Evolutionary conservation across 2,888 invertebrate genomes (phyloP).

Genomic region (Abrostola tripartita): DNA sequence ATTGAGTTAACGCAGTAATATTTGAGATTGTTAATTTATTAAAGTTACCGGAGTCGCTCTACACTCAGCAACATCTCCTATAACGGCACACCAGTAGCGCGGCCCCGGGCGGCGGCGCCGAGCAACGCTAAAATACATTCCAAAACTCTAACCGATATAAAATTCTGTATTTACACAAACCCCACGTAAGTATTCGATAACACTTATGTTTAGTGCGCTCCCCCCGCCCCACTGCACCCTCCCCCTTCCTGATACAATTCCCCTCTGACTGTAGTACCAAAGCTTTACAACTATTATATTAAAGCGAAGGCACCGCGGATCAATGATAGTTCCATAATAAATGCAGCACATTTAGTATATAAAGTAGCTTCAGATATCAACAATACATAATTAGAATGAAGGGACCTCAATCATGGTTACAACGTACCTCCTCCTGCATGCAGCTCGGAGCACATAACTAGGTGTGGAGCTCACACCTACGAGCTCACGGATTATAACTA

Average conservation of each 20-base stretch:
- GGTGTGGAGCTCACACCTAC: background rate
- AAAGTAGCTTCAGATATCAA: slow-evolving; percentile 9
- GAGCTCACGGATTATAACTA: background rate
- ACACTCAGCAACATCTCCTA: background rate
- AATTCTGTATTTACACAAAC: slow-evolving; percentile 80
- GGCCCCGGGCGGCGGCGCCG: slow-evolving; percentile 28
- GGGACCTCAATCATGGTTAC: slow-evolving; percentile 27
- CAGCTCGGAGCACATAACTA: slow-evolving; percentile 7
- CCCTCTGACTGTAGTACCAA: slow-evolving; percentile 11
- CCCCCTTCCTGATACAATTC: background rate
- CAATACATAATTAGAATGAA: slow-evolving; percentile 7
- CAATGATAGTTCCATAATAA: slow-evolving; percentile 47
- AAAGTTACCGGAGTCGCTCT: background rate
- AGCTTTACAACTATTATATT: slow-evolving; percentile 36
- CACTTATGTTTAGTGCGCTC: too few relatives aligned
- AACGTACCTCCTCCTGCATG: background rate
- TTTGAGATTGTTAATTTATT: too few relatives aligned
- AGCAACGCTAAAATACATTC: slow-evolving; percentile 64
- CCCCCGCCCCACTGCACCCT: too few relatives aligned
- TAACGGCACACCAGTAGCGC: background rate
- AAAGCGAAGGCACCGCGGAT: slow-evolving; percentile 68
- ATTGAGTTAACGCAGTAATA: too few relatives aligned
- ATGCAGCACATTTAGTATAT: slow-evolving; percentile 41
- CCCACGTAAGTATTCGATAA: slow-evolving; percentile 28
- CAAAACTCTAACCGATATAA: slow-evolving; percentile 73